Evolutionary conservation across 2,888 invertebrate genomes (phyloP).

Genomic region (Drosophila kokeensis): DNA sequence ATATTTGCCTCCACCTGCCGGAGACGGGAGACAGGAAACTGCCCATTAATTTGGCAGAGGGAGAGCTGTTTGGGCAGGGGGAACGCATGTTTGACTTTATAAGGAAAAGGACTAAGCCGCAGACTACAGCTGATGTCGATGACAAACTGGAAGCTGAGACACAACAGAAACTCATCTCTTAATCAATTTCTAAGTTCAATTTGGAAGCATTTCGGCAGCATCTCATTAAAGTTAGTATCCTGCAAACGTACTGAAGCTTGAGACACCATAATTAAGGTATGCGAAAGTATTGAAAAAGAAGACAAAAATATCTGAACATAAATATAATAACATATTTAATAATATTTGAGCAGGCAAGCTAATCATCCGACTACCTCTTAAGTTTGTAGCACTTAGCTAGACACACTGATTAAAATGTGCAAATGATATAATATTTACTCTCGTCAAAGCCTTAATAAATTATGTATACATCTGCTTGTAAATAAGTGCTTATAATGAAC

Average conservation of each 20-base stretch:
- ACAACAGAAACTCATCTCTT: constrained; percentile 46
- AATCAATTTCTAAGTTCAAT: not conserved
- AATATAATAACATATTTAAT: not conserved
- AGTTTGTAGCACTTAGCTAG: not conserved
- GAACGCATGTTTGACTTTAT: constrained; percentile 66
- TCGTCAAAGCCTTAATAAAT: not conserved
- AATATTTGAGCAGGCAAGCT: not conserved
- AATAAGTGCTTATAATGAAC: not conserved
- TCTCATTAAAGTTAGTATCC: constrained; percentile 18
- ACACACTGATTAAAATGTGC: not conserved
- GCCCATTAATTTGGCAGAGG: constrained; percentile 59
- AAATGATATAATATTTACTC: not conserved
- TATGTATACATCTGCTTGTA: not conserved
- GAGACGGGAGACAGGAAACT: constrained; percentile 85
- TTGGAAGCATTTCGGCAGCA: constrained; percentile 6
- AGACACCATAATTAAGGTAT: not conserved
- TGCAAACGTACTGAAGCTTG: not conserved
- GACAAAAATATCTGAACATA: not conserved
- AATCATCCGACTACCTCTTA: not conserved
- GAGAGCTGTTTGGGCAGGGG: constrained; percentile 55
- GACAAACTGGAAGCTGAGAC: constrained; percentile 22
- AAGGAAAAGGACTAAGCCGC: not conserved
- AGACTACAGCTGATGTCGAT: constrained; percentile 6
- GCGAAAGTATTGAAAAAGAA: not conserved
- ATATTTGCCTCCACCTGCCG: constrained; percentile 86